These are phyloP conservation scores for Xerus inauris DNA, from an alignment of 2,113 vertebrate species.

Conservation along the genomic window DNA sequence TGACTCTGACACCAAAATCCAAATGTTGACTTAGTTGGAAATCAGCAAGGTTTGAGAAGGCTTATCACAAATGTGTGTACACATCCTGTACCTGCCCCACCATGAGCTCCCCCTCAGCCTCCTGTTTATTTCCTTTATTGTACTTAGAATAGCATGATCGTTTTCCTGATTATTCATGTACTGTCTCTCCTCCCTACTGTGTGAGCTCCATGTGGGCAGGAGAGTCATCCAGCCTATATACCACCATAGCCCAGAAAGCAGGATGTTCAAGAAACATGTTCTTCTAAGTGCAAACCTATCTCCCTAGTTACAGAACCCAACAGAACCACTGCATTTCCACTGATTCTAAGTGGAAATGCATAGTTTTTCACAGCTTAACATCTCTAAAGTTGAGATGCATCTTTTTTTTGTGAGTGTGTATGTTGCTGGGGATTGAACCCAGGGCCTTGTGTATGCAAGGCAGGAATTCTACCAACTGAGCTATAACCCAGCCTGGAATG, in stretches of 20 bases:
- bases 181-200: background rate
- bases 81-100: rapidly evolving
- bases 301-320: background rate
- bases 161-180: background rate
- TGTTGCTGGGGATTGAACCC: no score
- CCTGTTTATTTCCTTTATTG: background rate
- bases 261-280: background rate
- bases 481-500: no score
- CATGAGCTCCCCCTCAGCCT: rapidly evolving
- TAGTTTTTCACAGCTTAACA: background rate
- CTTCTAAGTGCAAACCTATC: background rate
- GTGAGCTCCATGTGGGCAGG: background rate
- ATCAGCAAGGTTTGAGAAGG: background rate
- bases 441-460: no score
- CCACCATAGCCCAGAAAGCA: background rate
- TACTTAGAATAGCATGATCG: background rate
- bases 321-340: background rate
- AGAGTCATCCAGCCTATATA: background rate
- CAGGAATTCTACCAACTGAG: no score
- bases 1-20: background rate
- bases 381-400: background rate
- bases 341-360: background rate
- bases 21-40: background rate
- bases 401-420: no score
- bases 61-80: rapidly evolving